These are phyloP conservation scores for Pedionomus torquatus DNA, from an alignment of 2,113 vertebrate species.

Conservation along the genomic window DNA sequence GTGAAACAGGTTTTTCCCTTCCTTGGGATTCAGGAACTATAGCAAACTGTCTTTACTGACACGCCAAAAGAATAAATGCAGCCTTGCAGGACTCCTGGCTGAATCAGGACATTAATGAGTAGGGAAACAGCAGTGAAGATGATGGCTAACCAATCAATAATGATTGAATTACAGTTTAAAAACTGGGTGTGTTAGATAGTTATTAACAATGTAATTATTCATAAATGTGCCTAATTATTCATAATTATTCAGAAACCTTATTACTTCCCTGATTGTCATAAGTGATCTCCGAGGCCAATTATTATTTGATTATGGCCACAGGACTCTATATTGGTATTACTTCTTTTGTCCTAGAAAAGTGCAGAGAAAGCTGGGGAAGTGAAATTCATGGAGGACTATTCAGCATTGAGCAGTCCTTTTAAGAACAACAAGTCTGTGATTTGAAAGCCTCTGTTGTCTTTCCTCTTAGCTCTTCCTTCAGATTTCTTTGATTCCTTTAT, in stretches of 20 bases:
- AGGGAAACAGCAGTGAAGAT: conserved; percentile 30
- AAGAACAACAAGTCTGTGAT: conserved; percentile 53
- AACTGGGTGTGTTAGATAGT: conserved; percentile 78
- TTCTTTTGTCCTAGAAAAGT: conserved; percentile 59
- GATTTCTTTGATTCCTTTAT: conserved; percentile 63
- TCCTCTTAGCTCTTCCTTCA: conserved; percentile 50
- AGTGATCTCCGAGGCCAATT: conserved; percentile 80
- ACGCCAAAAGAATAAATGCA: neutral
- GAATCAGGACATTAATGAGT: conserved; percentile 59
- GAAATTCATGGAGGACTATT: neutral
- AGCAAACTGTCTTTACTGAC: neutral
- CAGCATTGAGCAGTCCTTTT: conserved; percentile 34
- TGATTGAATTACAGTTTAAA: conserved; percentile 77
- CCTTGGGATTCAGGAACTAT: neutral
- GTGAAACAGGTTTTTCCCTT: neutral
- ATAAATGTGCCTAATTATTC: conserved; percentile 85
- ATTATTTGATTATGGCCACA: conserved; percentile 75
- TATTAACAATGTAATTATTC: conserved; percentile 86
- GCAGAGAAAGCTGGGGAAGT: neutral
- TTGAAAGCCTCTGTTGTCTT: conserved; percentile 44
- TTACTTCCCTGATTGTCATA: conserved; percentile 79
- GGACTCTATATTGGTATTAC: conserved; percentile 55
- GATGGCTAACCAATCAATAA: conserved; percentile 69
- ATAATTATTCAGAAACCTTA: conserved; percentile 84
- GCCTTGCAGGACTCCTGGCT: conserved; percentile 13